Conservation (phyloP, 2,888 invertebrate genomes). For the Bombylius major region DNA sequence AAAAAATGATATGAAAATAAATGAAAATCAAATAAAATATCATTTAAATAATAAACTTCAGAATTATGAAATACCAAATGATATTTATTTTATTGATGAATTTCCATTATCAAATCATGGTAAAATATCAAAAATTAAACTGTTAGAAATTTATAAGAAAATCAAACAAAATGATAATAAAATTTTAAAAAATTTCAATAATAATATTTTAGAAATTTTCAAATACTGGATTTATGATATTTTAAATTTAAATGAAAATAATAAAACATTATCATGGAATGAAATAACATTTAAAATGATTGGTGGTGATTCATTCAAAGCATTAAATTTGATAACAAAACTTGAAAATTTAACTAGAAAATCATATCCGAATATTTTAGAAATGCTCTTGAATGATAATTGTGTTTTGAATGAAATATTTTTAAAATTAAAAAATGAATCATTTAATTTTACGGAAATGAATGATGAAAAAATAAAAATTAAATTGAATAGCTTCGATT, state of each 20-base stretch:
- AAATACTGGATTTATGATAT: too few species aligned
- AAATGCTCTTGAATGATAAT: slow-evolving; percentile 40
- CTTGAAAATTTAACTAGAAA: too few species aligned
- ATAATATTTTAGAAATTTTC: too few species aligned
- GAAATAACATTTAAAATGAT: too few species aligned
- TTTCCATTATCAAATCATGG: slow-evolving; percentile 55
- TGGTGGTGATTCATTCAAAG: too few species aligned
- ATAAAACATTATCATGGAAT: slow-evolving; percentile 34
- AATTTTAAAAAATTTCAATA: neutral
- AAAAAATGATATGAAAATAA: neutral
- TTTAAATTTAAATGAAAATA: too few species aligned
- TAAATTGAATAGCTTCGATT: too few species aligned
- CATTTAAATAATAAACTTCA: slow-evolving; percentile 30
- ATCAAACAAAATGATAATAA: slow-evolving; percentile 22
- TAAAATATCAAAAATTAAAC: slow-evolving; percentile 45
- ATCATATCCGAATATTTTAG: slow-evolving; percentile 42
- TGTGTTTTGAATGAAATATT: slow-evolving; percentile 29
- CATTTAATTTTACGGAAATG: neutral
- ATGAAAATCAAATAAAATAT: slow-evolving; percentile 1
- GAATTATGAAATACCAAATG: slow-evolving; percentile 49
- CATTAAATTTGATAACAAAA: too few species aligned
- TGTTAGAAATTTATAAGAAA: slow-evolving; percentile 34
- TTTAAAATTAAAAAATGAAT: neutral
- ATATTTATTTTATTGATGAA: slow-evolving; percentile 43
- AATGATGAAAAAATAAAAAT: too few species aligned